These are phyloP conservation scores for Enteromius fasciolatus DNA, from an alignment of 2,797 vertebrate genomes.

Conservation along the genomic window DNA sequence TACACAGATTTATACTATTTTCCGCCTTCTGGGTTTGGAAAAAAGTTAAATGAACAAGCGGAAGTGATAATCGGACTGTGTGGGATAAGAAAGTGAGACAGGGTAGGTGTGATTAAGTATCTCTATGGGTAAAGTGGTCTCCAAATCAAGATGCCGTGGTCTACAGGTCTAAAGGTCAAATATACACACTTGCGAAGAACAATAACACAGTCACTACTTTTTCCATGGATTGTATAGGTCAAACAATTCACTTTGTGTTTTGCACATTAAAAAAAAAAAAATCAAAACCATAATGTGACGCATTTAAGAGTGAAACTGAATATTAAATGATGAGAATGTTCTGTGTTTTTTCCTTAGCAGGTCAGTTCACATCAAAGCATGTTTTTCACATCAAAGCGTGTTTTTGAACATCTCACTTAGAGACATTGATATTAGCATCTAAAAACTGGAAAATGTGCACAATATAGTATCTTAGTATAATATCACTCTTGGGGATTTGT, in stretches of 20 bases:
- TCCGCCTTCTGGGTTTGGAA: slow-evolving; percentile 17
- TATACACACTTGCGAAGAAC: neutral
- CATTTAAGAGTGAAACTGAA: neutral
- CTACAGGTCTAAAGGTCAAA: neutral
- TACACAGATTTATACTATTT: slow-evolving; percentile 22
- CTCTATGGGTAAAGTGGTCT: neutral
- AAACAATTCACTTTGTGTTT: neutral
- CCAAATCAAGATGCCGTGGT: neutral
- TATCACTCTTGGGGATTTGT: neutral
- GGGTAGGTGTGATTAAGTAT: slow-evolving; percentile 21
- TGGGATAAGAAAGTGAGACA: slow-evolving; percentile 22
- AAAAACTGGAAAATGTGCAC: neutral
- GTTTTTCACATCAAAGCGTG: neutral
- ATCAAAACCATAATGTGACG: neutral
- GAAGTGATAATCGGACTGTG: slow-evolving; percentile 21
- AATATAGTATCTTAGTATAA: neutral
- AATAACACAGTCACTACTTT: neutral
- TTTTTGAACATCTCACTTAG: neutral
- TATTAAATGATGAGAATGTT: neutral
- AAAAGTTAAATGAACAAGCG: slow-evolving; percentile 16
- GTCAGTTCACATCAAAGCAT: neutral
- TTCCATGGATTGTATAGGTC: neutral
- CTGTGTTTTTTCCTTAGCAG: neutral
- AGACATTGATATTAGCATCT: neutral
- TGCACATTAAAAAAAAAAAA: neutral